Percentiles rank a stretch among this genome's conserved stretches.
Evolutionary conservation across 1,140 invertebrate genomes (phyloP).

Genomic region (Vollenhovia emeryi): DNA sequence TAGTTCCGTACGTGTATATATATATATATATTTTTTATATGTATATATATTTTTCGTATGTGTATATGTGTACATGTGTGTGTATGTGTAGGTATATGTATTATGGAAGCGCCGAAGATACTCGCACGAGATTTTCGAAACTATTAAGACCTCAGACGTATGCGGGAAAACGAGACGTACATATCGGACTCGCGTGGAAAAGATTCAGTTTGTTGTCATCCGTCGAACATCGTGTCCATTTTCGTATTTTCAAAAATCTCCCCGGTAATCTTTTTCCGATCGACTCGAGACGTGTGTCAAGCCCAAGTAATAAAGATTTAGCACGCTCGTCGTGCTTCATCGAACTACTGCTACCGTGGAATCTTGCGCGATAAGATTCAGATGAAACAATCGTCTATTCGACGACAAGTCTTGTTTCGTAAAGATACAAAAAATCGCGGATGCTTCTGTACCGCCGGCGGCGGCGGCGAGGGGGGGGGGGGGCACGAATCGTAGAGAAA

Average conservation of each 20-base stretch:
- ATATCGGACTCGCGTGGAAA: conserved; percentile 28
- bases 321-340: not conserved
- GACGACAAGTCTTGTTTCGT: not conserved
- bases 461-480: too few species aligned
- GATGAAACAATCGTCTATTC: not conserved
- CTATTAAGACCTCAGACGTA: conserved; percentile 12
- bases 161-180: conserved; percentile 18
- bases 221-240: not conserved
- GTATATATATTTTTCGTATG: not conserved
- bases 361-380: not conserved
- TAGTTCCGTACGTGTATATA: conserved; percentile 42
- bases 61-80: not conserved
- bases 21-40: conserved; percentile 15
- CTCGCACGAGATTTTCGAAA: conserved; percentile 28
- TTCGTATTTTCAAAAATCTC: conserved; percentile 24
- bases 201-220: not conserved
- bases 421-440: conserved; percentile 14
- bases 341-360: not conserved
- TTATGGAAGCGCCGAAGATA: conserved; percentile 69
- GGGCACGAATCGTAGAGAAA: not conserved
- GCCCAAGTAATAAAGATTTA: not conserved
- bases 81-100: not conserved
- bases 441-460: not conserved
- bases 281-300: not conserved
- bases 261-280: not conserved